Evolutionary conservation across 2,797 vertebrate genomes (phyloP).

Genomic region (Euthynnus affinis): DNA sequence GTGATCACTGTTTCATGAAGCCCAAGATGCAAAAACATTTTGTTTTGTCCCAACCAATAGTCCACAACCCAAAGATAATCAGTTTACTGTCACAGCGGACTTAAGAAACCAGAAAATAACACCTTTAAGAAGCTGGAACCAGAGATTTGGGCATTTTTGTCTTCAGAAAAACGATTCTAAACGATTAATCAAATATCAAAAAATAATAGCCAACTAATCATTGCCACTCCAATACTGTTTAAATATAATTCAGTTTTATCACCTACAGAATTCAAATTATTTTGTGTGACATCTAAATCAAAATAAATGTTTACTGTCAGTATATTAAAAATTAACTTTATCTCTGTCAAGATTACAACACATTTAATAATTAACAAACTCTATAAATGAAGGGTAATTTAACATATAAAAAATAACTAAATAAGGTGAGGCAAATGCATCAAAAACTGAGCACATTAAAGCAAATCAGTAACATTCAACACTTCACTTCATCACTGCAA

Average conservation of each 20-base stretch:
- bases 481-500: neutral
- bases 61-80: no score
- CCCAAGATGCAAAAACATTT: no score
- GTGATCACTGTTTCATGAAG: no score
- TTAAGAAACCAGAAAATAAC: no score
- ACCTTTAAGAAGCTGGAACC: neutral
- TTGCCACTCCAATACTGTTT: neutral
- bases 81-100: neutral
- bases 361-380: neutral
- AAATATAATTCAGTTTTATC: neutral
- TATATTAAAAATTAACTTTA: neutral
- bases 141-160: no score
- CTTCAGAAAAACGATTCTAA: no score
- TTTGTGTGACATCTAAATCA: neutral
- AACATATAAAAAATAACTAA: neutral
- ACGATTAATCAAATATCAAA: no score
- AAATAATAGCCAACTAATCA: no score
- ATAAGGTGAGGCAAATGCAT: neutral
- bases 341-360: neutral
- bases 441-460: neutral
- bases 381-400: neutral
- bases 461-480: neutral
- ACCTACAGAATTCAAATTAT: neutral
- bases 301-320: neutral
- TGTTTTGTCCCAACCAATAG: no score